These are phyloP conservation scores for Rhaphigaster nebulosa DNA, from an alignment of 2,888 invertebrate genomes.

Conservation along the genomic window DNA sequence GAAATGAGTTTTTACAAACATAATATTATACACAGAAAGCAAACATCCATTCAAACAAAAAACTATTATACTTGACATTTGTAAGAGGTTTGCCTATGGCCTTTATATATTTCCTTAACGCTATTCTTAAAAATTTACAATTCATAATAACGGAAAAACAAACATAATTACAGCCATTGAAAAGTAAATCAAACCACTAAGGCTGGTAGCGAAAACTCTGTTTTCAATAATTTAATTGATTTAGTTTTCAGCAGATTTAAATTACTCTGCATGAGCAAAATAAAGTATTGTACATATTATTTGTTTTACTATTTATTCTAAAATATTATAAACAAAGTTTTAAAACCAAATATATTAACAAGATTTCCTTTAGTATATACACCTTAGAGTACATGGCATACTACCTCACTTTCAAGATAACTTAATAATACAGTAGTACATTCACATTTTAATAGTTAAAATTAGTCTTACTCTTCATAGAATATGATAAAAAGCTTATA, in stretches of 20 bases:
- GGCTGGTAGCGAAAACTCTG: slow-evolving; percentile 24
- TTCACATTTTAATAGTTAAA: slow-evolving; percentile 8
- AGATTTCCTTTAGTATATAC: slow-evolving; percentile 34
- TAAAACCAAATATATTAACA: slow-evolving; percentile 40
- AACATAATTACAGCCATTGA: slow-evolving; percentile 23
- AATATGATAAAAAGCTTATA: slow-evolving; percentile 45
- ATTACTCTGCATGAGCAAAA: slow-evolving; percentile 46
- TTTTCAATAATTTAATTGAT: slow-evolving; percentile 38
- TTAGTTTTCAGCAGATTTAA: background rate
- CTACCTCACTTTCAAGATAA: background rate
- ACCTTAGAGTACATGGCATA: slow-evolving; percentile 3
- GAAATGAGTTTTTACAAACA: slow-evolving; percentile 19
- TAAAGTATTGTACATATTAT: slow-evolving; percentile 1
- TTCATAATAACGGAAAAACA: background rate
- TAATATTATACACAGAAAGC: slow-evolving; percentile 41
- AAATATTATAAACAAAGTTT: background rate
- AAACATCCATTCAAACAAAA: slow-evolving; percentile 27
- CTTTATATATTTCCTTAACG: slow-evolving; percentile 23
- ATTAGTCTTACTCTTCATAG: slow-evolving; percentile 13
- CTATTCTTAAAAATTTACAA: slow-evolving; percentile 19
- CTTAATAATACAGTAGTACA: slow-evolving; percentile 29
- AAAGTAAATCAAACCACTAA: slow-evolving; percentile 33
- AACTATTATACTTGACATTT: slow-evolving; percentile 40
- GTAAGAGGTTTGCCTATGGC: slow-evolving; percentile 20
- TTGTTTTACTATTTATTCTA: background rate